Evolutionary conservation across 2,797 vertebrate genomes (phyloP).

Genomic region (Sandelia bainsii): DNA sequence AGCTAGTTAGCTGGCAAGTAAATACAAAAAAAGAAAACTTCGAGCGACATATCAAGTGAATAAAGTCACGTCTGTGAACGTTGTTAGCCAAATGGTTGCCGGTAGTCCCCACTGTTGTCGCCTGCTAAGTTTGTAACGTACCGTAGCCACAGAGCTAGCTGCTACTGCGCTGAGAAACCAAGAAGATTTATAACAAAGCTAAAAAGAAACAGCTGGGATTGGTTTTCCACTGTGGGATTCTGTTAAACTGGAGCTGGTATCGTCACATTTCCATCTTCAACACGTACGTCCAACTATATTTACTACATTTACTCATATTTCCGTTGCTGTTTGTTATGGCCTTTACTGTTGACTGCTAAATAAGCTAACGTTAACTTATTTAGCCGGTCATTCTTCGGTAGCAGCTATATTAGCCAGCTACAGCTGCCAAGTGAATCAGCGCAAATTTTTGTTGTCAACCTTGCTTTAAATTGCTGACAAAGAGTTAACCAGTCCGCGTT

Average conservation of each 20-base stretch:
- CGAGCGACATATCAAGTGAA: not conserved
- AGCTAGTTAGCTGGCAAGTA: slow-evolving; percentile 20
- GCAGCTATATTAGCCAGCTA: not conserved
- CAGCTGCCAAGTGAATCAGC: not conserved
- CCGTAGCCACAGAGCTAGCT: slow-evolving; percentile 47
- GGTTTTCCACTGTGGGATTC: slow-evolving; percentile 21
- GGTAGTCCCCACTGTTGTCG: not conserved
- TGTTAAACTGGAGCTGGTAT: slow-evolving; percentile 72
- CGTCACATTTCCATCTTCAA: slow-evolving; percentile 48
- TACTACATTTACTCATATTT: not conserved
- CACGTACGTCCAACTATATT: slow-evolving; percentile 57
- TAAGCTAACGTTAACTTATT: slow-evolving; percentile 25
- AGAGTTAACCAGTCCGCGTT: not conserved
- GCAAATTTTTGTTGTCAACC: not conserved
- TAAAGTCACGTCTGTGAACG: not conserved
- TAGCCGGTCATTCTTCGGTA: not conserved
- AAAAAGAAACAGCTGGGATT: slow-evolving; percentile 9
- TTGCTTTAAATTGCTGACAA: not conserved
- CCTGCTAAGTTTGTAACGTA: not conserved
- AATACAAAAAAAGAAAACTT: not conserved
- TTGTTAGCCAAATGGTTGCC: not conserved
- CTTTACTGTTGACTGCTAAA: slow-evolving; percentile 22
- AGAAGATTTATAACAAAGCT: slow-evolving; percentile 28
- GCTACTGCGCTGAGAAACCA: slow-evolving; percentile 24
- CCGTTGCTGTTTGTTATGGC: not conserved